phyloP scores from a whole-genome alignment of 2,113 vertebrate species.

The Malaclemys terrapin region DNA sequence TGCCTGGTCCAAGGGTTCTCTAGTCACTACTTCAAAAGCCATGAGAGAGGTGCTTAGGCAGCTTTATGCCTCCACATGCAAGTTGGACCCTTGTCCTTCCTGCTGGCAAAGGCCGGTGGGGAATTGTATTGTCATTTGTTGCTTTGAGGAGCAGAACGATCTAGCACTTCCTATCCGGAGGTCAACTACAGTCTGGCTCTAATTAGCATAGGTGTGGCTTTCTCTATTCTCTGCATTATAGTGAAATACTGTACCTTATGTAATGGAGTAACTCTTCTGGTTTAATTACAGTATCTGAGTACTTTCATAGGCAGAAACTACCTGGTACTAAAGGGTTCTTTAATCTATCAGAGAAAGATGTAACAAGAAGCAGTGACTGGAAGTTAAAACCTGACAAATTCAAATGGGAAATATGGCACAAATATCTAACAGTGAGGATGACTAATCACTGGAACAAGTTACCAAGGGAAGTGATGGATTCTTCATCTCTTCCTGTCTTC shows the following conservation, averaged over 20 bases:
- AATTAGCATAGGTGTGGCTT: constrained; percentile 18
- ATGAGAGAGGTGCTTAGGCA: not conserved
- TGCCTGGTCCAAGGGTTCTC: not conserved
- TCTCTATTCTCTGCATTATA: constrained; percentile 9
- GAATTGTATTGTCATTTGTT: not conserved
- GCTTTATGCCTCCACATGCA: not conserved
- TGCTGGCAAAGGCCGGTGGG: not conserved
- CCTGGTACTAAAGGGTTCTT: not conserved
- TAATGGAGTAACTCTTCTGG: constrained; percentile 31
- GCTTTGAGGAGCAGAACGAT: not conserved
- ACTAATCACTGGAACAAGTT: not conserved
- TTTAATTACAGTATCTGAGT: not conserved
- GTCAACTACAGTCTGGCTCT: not conserved
- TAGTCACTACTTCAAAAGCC: fast-evolving
- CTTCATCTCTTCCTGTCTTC: not conserved
- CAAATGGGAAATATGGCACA: not conserved
- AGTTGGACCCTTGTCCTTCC: not conserved
- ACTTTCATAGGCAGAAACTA: constrained; percentile 18
- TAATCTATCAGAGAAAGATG: not conserved
- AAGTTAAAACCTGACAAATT: not conserved
- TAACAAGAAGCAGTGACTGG: not conserved
- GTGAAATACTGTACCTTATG: not conserved
- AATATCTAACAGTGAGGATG: not conserved
- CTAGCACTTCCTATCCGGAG: not conserved
- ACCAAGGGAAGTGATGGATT: not conserved